Evolutionary conservation across 2,113 vertebrate species (phyloP).

Genomic region (Hippocampus comes): DNA sequence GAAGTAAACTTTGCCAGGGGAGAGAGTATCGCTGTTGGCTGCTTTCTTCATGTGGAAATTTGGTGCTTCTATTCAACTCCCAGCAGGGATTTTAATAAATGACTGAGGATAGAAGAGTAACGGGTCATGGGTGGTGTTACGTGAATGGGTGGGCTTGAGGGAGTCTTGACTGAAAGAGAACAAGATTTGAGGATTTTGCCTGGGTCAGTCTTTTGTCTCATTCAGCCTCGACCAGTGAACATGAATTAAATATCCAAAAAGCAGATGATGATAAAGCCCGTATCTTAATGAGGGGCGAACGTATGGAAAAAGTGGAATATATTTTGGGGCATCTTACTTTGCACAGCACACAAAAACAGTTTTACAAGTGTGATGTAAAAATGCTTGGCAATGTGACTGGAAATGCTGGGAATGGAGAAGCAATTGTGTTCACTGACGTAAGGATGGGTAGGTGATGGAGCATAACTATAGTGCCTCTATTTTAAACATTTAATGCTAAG

Average conservation of each 20-base stretch:
- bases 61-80: conserved; percentile 62
- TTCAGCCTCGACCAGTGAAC: conserved; percentile 36
- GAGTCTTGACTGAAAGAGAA: conserved; percentile 55
- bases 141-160: conserved; percentile 1
- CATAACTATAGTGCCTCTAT: too few relatives aligned
- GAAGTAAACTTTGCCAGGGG: conserved; percentile 61
- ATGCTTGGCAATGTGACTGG: background rate
- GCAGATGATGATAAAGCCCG: background rate
- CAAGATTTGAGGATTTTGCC: conserved; percentile 67
- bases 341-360: background rate
- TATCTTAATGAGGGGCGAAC: too few relatives aligned
- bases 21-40: conserved; percentile 59
- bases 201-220: conserved; percentile 54
- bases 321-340: background rate
- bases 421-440: background rate
- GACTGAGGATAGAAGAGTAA: conserved; percentile 40
- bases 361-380: background rate
- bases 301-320: conserved; percentile 2
- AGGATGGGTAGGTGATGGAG: too few relatives aligned
- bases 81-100: conserved; percentile 47
- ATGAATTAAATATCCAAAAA: conserved; percentile 36
- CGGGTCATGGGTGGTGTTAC: conserved; percentile 30
- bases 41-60: conserved; percentile 71
- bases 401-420: background rate
- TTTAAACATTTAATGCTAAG: too few relatives aligned